Conservation (phyloP, 2,797 vertebrate species). For the Myiotriccus ornatus region DNA sequence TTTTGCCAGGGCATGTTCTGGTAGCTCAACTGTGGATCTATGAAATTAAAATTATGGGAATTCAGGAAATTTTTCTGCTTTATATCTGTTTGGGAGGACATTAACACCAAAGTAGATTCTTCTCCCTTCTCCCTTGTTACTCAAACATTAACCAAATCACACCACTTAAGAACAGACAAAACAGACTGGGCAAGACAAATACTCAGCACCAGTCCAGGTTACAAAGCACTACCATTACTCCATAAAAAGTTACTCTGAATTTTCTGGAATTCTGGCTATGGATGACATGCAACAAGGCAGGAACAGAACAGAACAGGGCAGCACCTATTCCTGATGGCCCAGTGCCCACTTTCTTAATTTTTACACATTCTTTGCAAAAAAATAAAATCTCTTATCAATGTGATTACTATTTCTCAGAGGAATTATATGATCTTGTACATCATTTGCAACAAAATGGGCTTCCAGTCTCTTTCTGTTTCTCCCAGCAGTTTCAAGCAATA, state of each 20-base stretch:
- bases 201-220: neutral
- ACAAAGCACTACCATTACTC: neutral
- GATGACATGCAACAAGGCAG: neutral
- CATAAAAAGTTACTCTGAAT: neutral
- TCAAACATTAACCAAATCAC: neutral
- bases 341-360: neutral
- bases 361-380: neutral
- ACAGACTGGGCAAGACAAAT: neutral
- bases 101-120: neutral
- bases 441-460: neutral
- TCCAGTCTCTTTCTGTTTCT: neutral
- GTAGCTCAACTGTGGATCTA: constrained; percentile 34
- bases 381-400: neutral
- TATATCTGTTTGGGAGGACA: neutral
- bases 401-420: neutral
- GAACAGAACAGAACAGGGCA: neutral
- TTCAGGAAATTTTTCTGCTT: neutral
- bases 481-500: neutral
- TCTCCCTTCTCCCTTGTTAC: neutral
- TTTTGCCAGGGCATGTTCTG: constrained; percentile 74
- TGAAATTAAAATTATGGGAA: constrained; percentile 19
- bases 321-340: neutral
- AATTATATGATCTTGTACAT: neutral
- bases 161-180: neutral
- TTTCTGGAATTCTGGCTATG: neutral